Evolutionary conservation across 2,113 vertebrate species (phyloP).

Genomic region (Choloepus hoffmanni): DNA sequence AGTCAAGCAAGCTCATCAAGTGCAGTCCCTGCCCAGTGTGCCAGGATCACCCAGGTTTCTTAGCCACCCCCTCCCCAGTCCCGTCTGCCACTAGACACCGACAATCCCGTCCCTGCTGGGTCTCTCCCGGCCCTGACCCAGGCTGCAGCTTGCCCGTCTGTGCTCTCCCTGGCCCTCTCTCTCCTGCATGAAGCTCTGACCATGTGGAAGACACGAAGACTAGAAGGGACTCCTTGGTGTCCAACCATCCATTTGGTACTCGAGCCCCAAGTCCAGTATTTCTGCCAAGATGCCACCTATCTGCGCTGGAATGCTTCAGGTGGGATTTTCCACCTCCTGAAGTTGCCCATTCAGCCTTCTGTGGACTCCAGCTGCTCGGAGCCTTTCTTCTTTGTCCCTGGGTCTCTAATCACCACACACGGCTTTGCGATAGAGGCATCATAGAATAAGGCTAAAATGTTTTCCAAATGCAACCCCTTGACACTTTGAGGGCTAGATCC

Average conservation of each 20-base stretch:
- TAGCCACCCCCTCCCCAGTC: not conserved
- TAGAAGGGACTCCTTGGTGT: not conserved
- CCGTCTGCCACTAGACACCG: not conserved
- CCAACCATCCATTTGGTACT: not conserved
- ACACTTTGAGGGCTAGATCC: not conserved
- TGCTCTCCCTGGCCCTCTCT: not conserved
- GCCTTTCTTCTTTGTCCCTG: not conserved
- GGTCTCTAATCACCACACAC: not conserved
- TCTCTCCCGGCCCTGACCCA: not conserved
- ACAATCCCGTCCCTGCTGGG: not conserved
- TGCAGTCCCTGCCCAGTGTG: not conserved
- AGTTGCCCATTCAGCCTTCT: not conserved
- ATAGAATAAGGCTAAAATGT: not conserved
- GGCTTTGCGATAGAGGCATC: not conserved
- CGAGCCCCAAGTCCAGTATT: not conserved
- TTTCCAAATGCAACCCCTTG: not conserved
- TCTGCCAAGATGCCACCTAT: not conserved
- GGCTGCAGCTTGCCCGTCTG: not conserved
- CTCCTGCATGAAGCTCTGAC: not conserved
- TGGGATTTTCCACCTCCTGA: not conserved
- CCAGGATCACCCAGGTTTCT: not conserved
- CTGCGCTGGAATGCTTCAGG: not conserved
- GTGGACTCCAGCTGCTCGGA: not conserved
- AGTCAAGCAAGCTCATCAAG: not conserved
- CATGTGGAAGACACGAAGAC: not conserved